Evolutionary conservation across 2,113 vertebrate species (phyloP), one percentile per base, ranked within the genome.

Genomic region (Tretioscincus oriximinensis): DNA sequence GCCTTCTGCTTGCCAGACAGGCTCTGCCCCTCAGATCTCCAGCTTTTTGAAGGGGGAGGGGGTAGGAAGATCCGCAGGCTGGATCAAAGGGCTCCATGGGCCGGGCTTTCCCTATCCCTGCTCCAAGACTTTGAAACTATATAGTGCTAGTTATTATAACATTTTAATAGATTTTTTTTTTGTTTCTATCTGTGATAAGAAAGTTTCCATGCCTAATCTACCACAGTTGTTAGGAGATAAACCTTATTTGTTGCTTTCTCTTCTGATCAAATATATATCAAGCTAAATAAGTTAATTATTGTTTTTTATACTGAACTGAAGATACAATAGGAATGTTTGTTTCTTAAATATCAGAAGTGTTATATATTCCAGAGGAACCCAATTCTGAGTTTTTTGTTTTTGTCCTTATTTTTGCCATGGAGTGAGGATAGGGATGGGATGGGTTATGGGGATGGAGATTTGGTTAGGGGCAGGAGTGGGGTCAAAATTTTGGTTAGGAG

Each of bases 321-420:
- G 84, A 28, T 86, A 76, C 9, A 9, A 51, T 86, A 89, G 5
- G 89, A 51, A 45, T 81, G 58, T 86, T 91, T 45, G 78, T 78
- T 86, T 70, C 88, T 83, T 84, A 88, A 89, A 91, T 94, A 87
- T 82, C 84, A 87, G 61, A 84, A 88, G 90, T 93, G 86, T 94
- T 91, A 90, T 91, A 67, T 91, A 67, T 95, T 94, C 95, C 90
- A 88, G 80, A 82, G 81, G 88, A 90, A 79, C 90, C 93, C 35
- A 41, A 41, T 41, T 4, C 3, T 41, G 35, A 41, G 35, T 5
- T 41, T 41, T 41, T 41, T 41, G 35, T n/a, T n/a, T n/a, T n/a
- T n/a, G n/a, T n/a, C n/a, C n/a, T n/a, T n/a, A 41, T 41, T 41
- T 41, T 41, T 41, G 35, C 3, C 35, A 41, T 5, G 5, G 35